A percentile compares a stretch with the other conserved stretches of the same genome.
Conservation (phyloP, 2,888 invertebrate species). For the Stenolophus ochropezus region DNA sequence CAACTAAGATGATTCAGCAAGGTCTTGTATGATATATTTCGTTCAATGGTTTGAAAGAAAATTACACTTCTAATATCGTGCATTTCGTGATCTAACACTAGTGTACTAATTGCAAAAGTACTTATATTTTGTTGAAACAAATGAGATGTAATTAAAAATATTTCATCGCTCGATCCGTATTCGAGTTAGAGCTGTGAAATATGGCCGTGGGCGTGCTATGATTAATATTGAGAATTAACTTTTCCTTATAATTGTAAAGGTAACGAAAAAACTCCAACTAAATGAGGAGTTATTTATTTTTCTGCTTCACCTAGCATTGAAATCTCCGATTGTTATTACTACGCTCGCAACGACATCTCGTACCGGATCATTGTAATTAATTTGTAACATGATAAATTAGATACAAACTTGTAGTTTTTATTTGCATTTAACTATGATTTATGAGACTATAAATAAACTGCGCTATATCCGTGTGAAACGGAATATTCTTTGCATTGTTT, state of each 20-base stretch:
- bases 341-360: slow-evolving; percentile 28
- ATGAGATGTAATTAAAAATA: slow-evolving; percentile 40
- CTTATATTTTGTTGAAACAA: slow-evolving; percentile 31
- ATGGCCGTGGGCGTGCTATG: slow-evolving; percentile 40
- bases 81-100: slow-evolving; percentile 24
- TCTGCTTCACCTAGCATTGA: slow-evolving; percentile 31
- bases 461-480: slow-evolving; percentile 48
- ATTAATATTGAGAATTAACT: slow-evolving; percentile 43
- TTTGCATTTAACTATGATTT: slow-evolving; percentile 54
- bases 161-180: slow-evolving; percentile 6
- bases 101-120: slow-evolving; percentile 34
- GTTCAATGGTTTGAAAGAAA: too few species aligned
- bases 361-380: slow-evolving; percentile 46
- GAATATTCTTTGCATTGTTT: slow-evolving; percentile 21
- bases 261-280: slow-evolving; percentile 31
- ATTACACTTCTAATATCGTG: not conserved
- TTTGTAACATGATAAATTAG: slow-evolving; percentile 55
- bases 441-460: slow-evolving; percentile 35
- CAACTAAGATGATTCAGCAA: too few species aligned
- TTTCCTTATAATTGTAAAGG: slow-evolving; percentile 44
- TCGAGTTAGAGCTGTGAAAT: slow-evolving; percentile 32
- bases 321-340: not conserved
- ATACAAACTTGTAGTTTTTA: slow-evolving; percentile 21
- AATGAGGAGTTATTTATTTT: slow-evolving; percentile 38
- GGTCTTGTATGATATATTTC: too few species aligned